Percentiles rank a stretch among this genome's conserved stretches.
Evolutionary conservation across 2,113 vertebrate genomes (phyloP).

Genomic region (Hemichromis elongatus): DNA sequence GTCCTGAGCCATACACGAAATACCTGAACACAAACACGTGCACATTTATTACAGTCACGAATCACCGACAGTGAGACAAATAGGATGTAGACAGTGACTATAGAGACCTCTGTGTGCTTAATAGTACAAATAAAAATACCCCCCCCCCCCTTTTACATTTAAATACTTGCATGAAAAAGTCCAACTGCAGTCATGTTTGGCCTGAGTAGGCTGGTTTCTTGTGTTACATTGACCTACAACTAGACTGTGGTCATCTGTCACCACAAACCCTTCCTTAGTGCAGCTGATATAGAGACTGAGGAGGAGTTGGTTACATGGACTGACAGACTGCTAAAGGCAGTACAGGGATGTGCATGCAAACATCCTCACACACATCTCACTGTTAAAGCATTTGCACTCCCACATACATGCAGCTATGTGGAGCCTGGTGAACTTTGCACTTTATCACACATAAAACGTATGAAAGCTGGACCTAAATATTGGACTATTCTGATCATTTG

Average conservation of each 20-base stretch:
- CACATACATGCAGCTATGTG: neutral
- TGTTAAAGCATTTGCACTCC: neutral
- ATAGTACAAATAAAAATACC: neutral
- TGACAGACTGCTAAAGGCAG: neutral
- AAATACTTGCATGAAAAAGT: neutral
- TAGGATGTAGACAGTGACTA: neutral
- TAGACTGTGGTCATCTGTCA: neutral
- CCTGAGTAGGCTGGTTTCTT: neutral
- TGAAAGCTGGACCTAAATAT: neutral
- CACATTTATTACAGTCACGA: neutral
- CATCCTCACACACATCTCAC: neutral
- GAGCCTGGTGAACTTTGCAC: neutral
- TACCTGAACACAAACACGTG: constrained; percentile 72
- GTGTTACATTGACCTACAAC: constrained; percentile 16
- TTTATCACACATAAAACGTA: neutral
- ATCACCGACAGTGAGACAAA: neutral
- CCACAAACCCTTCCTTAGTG: neutral
- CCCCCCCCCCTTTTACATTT: neutral
- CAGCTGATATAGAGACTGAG: constrained; percentile 4
- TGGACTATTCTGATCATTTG: neutral
- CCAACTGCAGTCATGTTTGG: neutral
- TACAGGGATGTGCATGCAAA: neutral
- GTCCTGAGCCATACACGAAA: constrained; percentile 99
- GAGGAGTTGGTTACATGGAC: neutral
- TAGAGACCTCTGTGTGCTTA: neutral